Conservation (phyloP, 2,888 invertebrate species). For the Ecliptopera silaceata region DNA sequence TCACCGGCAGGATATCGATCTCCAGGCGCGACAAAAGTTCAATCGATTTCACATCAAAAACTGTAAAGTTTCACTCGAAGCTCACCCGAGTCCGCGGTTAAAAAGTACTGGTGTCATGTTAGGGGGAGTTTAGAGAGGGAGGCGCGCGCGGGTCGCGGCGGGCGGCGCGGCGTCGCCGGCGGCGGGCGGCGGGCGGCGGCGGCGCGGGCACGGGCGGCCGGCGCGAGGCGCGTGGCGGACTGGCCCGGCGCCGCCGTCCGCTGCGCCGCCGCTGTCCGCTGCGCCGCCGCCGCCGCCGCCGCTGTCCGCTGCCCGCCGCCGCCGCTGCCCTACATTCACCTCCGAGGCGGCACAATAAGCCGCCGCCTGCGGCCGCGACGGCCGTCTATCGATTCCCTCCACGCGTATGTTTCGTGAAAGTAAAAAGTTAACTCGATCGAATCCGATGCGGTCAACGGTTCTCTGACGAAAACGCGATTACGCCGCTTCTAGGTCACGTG, state of each 20-base stretch:
- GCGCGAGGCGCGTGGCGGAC: conserved; percentile 47
- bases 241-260: conserved; percentile 54
- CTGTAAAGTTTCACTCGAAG: conserved; percentile 58
- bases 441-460: conserved; percentile 72
- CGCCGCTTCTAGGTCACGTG: conserved; percentile 70
- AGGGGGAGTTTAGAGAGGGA: conserved; percentile 19
- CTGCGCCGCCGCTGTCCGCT: conserved; percentile 63
- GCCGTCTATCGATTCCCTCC: conserved; percentile 72
- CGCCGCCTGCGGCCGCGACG: conserved; percentile 73
- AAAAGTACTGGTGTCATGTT: conserved; percentile 57
- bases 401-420: conserved; percentile 69
- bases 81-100: conserved; percentile 63
- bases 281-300: conserved; percentile 41
- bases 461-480: conserved; percentile 62
- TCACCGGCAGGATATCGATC: conserved; percentile 66
- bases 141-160: conserved; percentile 36
- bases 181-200: conserved; percentile 35
- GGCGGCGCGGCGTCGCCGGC: conserved; percentile 24
- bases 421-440: conserved; percentile 78
- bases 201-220: conserved; percentile 35
- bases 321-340: conserved; percentile 77
- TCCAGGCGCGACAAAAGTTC: conserved; percentile 53
- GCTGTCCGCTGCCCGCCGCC: conserved; percentile 50
- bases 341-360: conserved; percentile 70
- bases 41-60: conserved; percentile 64